These are phyloP conservation scores for Pararge aegeria DNA, from an alignment of 1,140 invertebrate species.

Conservation along the genomic window DNA sequence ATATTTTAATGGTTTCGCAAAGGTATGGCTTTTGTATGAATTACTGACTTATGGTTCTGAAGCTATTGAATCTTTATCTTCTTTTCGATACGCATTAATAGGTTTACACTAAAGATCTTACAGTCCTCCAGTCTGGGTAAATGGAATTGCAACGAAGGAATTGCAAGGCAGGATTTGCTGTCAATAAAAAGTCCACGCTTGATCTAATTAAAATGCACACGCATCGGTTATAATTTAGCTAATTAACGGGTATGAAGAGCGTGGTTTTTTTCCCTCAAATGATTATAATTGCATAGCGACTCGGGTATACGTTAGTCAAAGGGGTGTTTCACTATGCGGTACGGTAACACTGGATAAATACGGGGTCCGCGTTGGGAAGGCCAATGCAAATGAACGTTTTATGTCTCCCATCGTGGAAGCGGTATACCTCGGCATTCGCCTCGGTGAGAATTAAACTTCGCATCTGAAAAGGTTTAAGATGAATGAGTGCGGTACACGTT, in stretches of 20 bases:
- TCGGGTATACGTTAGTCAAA: constrained; percentile 50
- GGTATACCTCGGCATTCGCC: constrained; percentile 44
- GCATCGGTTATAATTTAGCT: constrained; percentile 35
- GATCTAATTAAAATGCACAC: constrained; percentile 13
- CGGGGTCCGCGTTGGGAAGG: constrained; percentile 44
- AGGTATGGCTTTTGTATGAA: too few species aligned
- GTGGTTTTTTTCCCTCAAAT: constrained; percentile 42
- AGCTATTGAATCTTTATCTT: too few species aligned
- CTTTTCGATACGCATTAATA: too few species aligned
- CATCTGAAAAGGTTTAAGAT: constrained; percentile 73
- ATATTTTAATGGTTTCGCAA: too few species aligned
- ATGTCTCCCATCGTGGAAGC: constrained; percentile 17
- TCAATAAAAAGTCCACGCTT: too few species aligned
- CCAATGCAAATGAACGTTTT: constrained; percentile 69
- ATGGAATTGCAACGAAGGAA: too few species aligned
- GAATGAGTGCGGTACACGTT: constrained; percentile 62
- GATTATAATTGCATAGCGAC: constrained; percentile 57
- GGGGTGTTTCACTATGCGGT: constrained; percentile 57
- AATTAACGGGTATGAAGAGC: constrained; percentile 42
- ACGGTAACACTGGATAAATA: constrained; percentile 68
- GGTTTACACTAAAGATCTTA: background rate
- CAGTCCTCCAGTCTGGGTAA: too few species aligned
- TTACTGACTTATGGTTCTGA: too few species aligned
- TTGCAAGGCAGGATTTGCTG: too few species aligned
- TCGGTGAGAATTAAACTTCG: constrained; percentile 51